These are phyloP conservation scores for Rallus limicola DNA, from an alignment of 2,113 vertebrate species.

Conservation along the genomic window DNA sequence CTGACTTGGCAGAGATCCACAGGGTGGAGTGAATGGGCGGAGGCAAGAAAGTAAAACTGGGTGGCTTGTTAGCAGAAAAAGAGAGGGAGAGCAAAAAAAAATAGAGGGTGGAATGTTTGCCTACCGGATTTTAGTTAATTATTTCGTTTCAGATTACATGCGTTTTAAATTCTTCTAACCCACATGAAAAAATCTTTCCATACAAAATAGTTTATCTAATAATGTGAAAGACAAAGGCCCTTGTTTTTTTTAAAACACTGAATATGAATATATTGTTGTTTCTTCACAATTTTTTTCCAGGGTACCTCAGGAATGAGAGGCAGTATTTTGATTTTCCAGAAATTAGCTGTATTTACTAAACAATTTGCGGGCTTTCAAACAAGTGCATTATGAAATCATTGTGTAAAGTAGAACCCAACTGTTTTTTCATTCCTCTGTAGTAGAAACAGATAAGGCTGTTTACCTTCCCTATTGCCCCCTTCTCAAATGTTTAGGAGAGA, in stretches of 20 bases:
- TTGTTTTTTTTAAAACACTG: not conserved
- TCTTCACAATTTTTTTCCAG: not conserved
- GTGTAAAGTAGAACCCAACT: conserved; percentile 2
- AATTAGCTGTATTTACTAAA: conserved; percentile 5
- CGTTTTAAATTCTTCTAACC: conserved; percentile 29
- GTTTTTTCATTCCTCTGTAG: not conserved
- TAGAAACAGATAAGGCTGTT: conserved; percentile 1
- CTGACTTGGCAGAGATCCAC: conserved; percentile 75
- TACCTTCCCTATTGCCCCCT: not conserved
- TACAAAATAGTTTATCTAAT: conserved; percentile 51
- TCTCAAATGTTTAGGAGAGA: not conserved
- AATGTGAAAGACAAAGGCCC: conserved; percentile 20
- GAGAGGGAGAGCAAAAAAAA: conserved; percentile 1
- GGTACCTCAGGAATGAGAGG: not conserved
- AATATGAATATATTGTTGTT: not conserved
- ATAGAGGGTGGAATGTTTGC: conserved; percentile 74
- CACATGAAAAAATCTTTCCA: conserved; percentile 53
- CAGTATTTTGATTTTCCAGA: not conserved
- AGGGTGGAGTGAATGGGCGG: conserved; percentile 80
- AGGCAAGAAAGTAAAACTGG: conserved; percentile 79
- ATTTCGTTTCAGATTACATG: conserved; percentile 72
- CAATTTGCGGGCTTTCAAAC: not conserved
- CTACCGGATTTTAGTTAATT: conserved; percentile 65
- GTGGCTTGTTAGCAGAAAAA: conserved; percentile 73
- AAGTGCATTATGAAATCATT: not conserved